Evolutionary conservation across 2,888 invertebrate genomes (phyloP).

Genomic region (Drosophila austrosaltans): DNA sequence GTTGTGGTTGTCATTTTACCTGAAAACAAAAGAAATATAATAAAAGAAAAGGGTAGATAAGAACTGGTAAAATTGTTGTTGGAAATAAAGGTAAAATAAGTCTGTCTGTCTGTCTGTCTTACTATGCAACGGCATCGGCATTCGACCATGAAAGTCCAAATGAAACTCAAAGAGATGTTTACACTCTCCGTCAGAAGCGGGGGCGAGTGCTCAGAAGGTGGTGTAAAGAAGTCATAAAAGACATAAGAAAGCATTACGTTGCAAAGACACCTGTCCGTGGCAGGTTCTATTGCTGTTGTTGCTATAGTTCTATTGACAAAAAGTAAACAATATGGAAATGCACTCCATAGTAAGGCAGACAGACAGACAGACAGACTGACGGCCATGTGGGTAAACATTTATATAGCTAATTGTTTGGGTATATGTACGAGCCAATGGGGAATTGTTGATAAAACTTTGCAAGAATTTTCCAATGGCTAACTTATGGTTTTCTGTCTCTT

Average conservation of each 20-base stretch:
- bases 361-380: not conserved
- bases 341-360: constrained; percentile 7
- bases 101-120: constrained; percentile 18
- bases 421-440: not conserved
- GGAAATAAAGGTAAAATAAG: constrained; percentile 25
- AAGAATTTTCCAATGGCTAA: not conserved
- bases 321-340: constrained; percentile 67
- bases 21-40: constrained; percentile 22
- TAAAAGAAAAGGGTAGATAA: constrained; percentile 16
- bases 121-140: constrained; percentile 41
- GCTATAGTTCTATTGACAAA: constrained; percentile 70
- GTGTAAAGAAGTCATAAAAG: constrained; percentile 5
- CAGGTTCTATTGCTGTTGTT: constrained; percentile 28
- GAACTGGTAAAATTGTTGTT: constrained; percentile 46
- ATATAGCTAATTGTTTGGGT: not conserved
- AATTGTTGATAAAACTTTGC: not conserved
- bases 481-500: no score
- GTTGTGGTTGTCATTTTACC: constrained; percentile 67
- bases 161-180: constrained; percentile 34
- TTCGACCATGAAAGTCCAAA: constrained; percentile 67
- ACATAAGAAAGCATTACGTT: no score
- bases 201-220: not conserved
- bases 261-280: constrained; percentile 23
- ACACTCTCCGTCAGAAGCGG: constrained; percentile 13
- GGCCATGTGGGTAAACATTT: constrained; percentile 34